phyloP scores from a whole-genome alignment of 2,888 invertebrate species.

The Biston betularia region DNA sequence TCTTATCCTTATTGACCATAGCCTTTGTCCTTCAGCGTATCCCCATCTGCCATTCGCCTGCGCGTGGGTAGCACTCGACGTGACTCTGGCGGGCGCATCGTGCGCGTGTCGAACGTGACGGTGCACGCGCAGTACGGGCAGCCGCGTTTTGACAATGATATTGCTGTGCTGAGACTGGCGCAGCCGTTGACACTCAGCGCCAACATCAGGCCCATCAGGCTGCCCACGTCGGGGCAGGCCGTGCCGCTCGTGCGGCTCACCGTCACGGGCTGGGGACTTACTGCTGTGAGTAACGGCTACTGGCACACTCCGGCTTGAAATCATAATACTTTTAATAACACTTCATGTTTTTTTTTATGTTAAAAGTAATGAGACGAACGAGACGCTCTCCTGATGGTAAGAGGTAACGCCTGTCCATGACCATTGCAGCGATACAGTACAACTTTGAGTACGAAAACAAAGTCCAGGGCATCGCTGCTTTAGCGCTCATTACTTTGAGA shows the following conservation, averaged over 20 bases:
- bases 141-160: conserved; percentile 79
- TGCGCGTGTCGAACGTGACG: conserved; percentile 68
- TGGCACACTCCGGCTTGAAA: neutral
- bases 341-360: no score
- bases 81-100: conserved; percentile 77
- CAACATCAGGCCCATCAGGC: conserved; percentile 65
- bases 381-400: no score
- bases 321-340: neutral
- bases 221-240: conserved; percentile 66
- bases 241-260: conserved; percentile 77
- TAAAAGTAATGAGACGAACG: no score
- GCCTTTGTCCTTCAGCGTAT: conserved; percentile 52
- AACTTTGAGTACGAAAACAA: no score
- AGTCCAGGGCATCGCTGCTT: no score
- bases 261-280: conserved; percentile 82
- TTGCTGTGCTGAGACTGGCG: conserved; percentile 71
- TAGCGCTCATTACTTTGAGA: no score
- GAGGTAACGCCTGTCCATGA: no score
- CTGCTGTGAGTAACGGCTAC: conserved; percentile 66
- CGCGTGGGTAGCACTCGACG: conserved; percentile 80
- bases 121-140: conserved; percentile 74
- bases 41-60: conserved; percentile 64
- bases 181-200: conserved; percentile 66
- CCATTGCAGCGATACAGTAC: no score
- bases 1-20: neutral